A percentile compares a stretch with the other conserved stretches of the same genome.
phyloP scores from a whole-genome alignment of 2,113 vertebrate genomes.

The Prochilodus magdalenae region DNA sequence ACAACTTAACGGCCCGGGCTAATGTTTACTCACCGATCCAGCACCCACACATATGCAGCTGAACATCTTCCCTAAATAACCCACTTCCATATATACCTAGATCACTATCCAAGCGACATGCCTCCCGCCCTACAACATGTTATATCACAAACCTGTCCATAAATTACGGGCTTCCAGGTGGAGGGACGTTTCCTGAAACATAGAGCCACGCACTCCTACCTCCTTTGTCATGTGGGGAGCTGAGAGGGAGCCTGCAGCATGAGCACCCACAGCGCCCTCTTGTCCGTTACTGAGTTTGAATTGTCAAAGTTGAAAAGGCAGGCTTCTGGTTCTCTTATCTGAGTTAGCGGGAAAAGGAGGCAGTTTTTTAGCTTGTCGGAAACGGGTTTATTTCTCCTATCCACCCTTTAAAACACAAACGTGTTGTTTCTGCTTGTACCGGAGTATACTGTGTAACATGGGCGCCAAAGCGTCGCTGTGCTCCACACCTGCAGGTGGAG shows the following conservation, averaged over 20 bases:
- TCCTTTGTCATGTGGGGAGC: neutral
- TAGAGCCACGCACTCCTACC: neutral
- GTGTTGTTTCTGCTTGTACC: too few species aligned
- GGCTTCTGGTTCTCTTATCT: too few species aligned
- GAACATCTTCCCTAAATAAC: too few species aligned
- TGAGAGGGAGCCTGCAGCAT: neutral
- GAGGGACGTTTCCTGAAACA: neutral
- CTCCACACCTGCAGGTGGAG: neutral
- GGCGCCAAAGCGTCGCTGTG: neutral
- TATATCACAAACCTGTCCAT: constrained; percentile 10
- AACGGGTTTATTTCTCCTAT: too few species aligned
- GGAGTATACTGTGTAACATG: too few species aligned
- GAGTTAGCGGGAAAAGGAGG: too few species aligned
- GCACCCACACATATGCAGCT: too few species aligned
- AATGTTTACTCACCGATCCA: too few species aligned
- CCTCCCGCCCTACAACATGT: neutral
- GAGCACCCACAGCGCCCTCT: neutral
- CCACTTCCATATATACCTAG: neutral
- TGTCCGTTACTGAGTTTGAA: neutral
- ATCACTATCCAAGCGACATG: neutral
- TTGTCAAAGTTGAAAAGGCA: too few species aligned
- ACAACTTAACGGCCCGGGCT: too few species aligned
- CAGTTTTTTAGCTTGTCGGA: too few species aligned
- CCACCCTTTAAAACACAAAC: too few species aligned
- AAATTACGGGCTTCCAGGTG: neutral